Evolutionary conservation across 2,797 vertebrate genomes (phyloP), one percentile per base, ranked within the genome.

Genomic region (Malacoctenus gilli): DNA sequence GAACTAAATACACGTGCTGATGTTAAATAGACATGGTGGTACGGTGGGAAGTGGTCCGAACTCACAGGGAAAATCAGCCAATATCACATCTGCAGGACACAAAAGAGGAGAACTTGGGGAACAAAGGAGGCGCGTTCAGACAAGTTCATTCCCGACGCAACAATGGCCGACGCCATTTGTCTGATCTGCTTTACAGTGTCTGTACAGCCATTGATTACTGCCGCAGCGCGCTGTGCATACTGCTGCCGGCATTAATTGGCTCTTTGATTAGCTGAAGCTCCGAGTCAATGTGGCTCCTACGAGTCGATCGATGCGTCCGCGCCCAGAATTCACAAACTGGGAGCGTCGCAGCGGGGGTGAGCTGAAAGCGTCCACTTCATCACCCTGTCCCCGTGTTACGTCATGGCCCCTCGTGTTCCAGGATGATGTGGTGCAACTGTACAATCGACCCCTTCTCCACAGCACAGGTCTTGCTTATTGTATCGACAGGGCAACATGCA

Each of bases 181-280:
- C 51, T 65, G 30, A 39, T 71, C 57, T 48, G 16, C 15, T 71
- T 59, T 11, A 55, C 48, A 68, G 59, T 72, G 58, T 58, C 40
- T 60, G 12, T 52, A 44, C 19, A 37, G 23, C 9, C 30, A 77
- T 58, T 68, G 70, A 82, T 76, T 41, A 52, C 42, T 2, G 3
- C 55, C 3, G 51, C 22, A 13, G 54, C 41, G 41, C 3, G 6
- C 36, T 13, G 19, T 41, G 43, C 51, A 56, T 28, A 18, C 60
- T 9, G 59, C 61, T 49, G 73, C n/a, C 50, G 11, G 50, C 64
- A 51, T 77, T 77, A 79, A 85, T 76, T 70, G 61, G 52, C 63
- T 75, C 37, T 80, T 71, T 83, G 72, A 83, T 86, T 77, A 70
- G 62, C 61, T 36, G 44, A 43, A 57, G 70, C 69, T 49, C 61